Base-by-base conservation (phyloP, 1,140 invertebrate species). In the Heliconius hewitsoni region DNA sequence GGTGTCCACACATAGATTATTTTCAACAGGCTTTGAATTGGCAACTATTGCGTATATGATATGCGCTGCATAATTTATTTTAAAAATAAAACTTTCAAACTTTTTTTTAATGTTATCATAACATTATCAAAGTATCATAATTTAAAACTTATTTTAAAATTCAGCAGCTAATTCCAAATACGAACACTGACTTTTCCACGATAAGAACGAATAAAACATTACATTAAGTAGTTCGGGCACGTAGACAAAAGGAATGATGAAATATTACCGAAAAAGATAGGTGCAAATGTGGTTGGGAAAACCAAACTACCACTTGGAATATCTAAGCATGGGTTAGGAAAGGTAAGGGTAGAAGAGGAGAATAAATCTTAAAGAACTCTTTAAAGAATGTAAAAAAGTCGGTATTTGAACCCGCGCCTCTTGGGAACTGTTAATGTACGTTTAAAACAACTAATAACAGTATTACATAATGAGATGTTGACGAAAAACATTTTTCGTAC, bases 231-330 rank as follows among this genome's bases (percentile, higher is more conserved):
- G 23, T 66, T 66, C 11, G 23, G 9, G 60, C 60, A 66, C 60
- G 60, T 66, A 66, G 23, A 66, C 60, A 30, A 66, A 66, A 66
- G n/a, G 27, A 66, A 66, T 66, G 23, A 30, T 66, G 60, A 66
- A 66, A 66, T 66, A 66, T 66, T 66, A 66, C 60, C 13, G 27
- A 66, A 66, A 66, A 66, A 27, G 60, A 66, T 66, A 66, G 60
- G 60, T 66, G 60, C n/a, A 23, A 60, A 23, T 60, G 55, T 60
- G 55, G n/a, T n/a, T 60, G 9, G n/a, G 55, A 18, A 23, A 60
- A 60, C 55, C 8, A 60, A 60, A 19, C 19, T 60, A 60, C n/a
- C n/a, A n/a, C n/a, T 60, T 60, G 19, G 55, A 60, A 60, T 60
- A 60, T 23, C 55, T 60, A 23, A 60, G 55, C 55, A 60, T 11